phyloP scores from a whole-genome alignment of 2,888 invertebrate genomes.

The Anoplius nigerrimus region DNA sequence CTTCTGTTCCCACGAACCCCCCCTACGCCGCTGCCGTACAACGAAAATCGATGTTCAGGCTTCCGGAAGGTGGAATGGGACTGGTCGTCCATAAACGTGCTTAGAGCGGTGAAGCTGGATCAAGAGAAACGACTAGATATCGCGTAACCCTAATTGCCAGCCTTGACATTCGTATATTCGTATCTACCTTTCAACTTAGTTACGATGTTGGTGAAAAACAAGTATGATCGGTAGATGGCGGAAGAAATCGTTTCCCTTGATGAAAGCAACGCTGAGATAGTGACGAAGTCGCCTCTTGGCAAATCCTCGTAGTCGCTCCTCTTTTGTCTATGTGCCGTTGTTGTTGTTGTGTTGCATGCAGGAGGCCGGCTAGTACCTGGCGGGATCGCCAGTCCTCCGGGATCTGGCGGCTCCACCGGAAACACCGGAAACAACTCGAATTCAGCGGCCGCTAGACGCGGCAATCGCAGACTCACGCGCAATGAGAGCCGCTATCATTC shows the following conservation, averaged over 20 bases:
- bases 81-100: constrained; percentile 36
- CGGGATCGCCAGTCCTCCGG: constrained; percentile 73
- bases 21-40: constrained; percentile 31
- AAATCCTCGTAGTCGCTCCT: constrained; percentile 43
- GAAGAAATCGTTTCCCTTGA: too few relatives aligned
- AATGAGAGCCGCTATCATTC: constrained; percentile 97
- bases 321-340: constrained; percentile 69
- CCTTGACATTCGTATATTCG: too few relatives aligned
- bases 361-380: constrained; percentile 72
- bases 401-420: constrained; percentile 77
- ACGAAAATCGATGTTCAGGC: constrained; percentile 49
- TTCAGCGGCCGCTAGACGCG: constrained; percentile 82
- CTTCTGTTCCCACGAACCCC: constrained; percentile 19
- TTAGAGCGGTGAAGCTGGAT: constrained; percentile 21
- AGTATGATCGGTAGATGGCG: too few relatives aligned
- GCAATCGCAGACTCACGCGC: constrained; percentile 91
- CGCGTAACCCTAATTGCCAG: too few relatives aligned
- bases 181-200: too few relatives aligned
- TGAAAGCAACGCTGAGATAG: neutral
- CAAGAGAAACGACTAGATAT: constrained; percentile 25
- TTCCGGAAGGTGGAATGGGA: constrained; percentile 52
- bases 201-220: too few relatives aligned
- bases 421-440: constrained; percentile 65
- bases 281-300: constrained; percentile 21
- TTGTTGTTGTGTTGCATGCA: constrained; percentile 76